Evolutionary conservation across 2,888 invertebrate species (phyloP), one percentile per base, ranked within the genome.

Genomic region (Drosophila prostipennis): DNA sequence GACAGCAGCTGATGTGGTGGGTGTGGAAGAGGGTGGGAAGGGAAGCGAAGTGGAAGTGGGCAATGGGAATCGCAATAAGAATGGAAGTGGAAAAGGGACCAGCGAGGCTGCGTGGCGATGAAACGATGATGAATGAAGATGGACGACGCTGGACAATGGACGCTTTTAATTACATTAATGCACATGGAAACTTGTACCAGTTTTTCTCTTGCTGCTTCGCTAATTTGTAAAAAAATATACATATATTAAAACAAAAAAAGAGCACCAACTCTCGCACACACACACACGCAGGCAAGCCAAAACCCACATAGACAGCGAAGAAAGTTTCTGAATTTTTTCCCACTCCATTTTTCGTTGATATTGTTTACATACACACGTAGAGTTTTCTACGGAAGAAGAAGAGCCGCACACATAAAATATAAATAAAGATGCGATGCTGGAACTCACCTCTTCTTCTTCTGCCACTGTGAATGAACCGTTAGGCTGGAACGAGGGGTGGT

Each of bases 1-100:
- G 34, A 5, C 43, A 79, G 84, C 87, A 81, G 80, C 84, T 81
- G 80, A 87, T 87, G 76, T 32, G 57, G 56, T 74, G 73, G 61
- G 46, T 72, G 71, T 42, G 60, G 39, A 14, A 11, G 14, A 40
- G 40, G 40, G 40, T 10, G 1, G 8, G 16, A 34, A n/a, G 58
- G n/a, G 34, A 16, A 37, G 16, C 40, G 10, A 16, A 37, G 6
- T 10, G 52, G 26, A 19, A 40, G 16, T 37, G 46, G 26, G 45
- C 40, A 43, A 32, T 39, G 53, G 29, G 37, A 48, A 43, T 45
- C 34, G 29, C 26, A 53, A 60, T 48, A 43, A 26, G 40, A 43
- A 46, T 42, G 39, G 32, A 32, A 10, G 54, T 36, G 48, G 34
- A 13, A 43, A 45, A 46, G 40, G 52, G 52, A 26, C 26, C 16